phyloP scores from a whole-genome alignment of 2,113 vertebrate species.

The Origma solitaria region DNA sequence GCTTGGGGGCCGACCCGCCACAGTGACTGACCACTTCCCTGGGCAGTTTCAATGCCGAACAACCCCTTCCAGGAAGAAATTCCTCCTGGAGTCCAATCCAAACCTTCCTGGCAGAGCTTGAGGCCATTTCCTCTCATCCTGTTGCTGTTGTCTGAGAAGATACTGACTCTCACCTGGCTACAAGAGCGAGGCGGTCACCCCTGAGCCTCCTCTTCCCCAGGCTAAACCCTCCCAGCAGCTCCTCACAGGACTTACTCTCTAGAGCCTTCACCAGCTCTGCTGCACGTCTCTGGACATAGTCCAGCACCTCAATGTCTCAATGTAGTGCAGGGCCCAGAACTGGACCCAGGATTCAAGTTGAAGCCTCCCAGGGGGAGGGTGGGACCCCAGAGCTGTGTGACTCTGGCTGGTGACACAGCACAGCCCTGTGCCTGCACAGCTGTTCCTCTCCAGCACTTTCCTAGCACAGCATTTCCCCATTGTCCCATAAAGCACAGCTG shows the following conservation, averaged over 20 bases:
- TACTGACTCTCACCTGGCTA: too few relatives aligned
- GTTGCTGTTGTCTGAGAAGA: background rate
- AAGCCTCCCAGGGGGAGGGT: background rate
- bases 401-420: background rate
- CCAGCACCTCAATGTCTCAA: background rate
- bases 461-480: background rate
- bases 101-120: background rate
- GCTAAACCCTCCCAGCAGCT: too few relatives aligned
- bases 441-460: background rate
- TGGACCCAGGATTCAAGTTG: background rate
- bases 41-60: background rate
- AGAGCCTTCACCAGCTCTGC: too few relatives aligned
- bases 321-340: background rate
- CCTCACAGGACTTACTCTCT: too few relatives aligned
- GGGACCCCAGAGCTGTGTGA: background rate
- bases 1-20: too few relatives aligned
- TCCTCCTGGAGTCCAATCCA: background rate
- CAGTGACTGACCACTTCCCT: background rate
- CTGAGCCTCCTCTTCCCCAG: too few relatives aligned
- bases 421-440: too few relatives aligned
- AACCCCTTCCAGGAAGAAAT: background rate
- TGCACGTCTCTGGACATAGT: too few relatives aligned
- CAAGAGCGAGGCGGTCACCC: too few relatives aligned
- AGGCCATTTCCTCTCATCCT: background rate
- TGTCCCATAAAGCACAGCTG: background rate